Percentiles rank a stretch among this genome's conserved stretches.
Evolutionary conservation across 2,888 invertebrate species (phyloP).

Genomic region (Trachelus stipa): DNA sequence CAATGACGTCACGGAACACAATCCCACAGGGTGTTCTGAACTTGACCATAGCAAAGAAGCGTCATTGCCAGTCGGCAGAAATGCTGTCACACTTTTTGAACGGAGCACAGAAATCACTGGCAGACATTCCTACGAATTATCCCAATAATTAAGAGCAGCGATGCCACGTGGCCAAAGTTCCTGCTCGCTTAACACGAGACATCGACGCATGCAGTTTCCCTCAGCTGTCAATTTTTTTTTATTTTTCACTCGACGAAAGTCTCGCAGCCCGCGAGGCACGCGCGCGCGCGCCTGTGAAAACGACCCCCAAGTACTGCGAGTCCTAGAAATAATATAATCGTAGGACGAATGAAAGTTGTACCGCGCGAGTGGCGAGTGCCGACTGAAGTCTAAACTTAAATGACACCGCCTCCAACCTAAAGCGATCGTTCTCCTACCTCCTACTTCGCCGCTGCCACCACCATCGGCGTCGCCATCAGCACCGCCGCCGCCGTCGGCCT

Average conservation of each 20-base stretch:
- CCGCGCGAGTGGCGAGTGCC: conserved; percentile 59
- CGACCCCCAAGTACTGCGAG: background rate
- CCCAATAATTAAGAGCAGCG: background rate
- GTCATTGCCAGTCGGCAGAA: background rate
- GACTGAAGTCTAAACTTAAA: conserved; percentile 62
- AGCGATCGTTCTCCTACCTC: conserved; percentile 42
- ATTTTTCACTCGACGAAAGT: background rate
- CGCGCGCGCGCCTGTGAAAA: background rate
- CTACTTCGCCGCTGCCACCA: conserved; percentile 13
- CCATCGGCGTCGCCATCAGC: conserved; percentile 32
- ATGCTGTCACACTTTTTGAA: background rate
- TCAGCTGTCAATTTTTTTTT: background rate
- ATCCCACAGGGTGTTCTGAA: background rate
- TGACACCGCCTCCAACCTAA: conserved; percentile 62
- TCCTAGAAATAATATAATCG: background rate
- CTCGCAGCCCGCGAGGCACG: background rate
- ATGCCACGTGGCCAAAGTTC: background rate
- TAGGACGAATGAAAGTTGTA: conserved; percentile 37
- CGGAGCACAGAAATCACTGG: background rate
- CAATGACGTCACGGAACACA: background rate
- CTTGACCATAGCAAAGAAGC: background rate
- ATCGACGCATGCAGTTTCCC: background rate
- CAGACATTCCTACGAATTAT: background rate
- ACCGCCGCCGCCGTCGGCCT: conserved; percentile 33
- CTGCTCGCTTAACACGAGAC: background rate